Conservation (phyloP, 2,888 invertebrate genomes). For the Abrostola tripartita region DNA sequence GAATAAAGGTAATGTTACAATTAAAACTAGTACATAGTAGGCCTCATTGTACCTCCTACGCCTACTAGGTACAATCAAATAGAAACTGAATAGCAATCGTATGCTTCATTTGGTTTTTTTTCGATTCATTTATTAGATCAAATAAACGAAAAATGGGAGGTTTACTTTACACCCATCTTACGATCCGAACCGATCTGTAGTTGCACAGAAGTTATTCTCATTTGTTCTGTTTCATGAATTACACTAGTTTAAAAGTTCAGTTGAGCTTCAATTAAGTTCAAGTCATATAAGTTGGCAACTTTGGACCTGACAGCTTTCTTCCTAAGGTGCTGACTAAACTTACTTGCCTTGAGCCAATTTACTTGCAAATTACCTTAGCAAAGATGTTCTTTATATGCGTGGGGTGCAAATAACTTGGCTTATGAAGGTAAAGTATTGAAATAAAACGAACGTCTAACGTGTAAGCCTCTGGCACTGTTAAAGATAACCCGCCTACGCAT, state of each 20-base stretch:
- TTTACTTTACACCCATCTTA: too few relatives aligned
- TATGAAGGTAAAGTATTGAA: conserved; percentile 41
- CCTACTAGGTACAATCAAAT: not conserved
- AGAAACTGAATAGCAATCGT: not conserved
- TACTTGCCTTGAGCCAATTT: conserved; percentile 61
- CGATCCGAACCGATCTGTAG: too few relatives aligned
- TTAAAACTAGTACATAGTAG: conserved; percentile 21
- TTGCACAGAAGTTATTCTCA: too few relatives aligned
- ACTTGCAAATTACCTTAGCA: conserved; percentile 56
- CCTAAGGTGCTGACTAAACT: conserved; percentile 32
- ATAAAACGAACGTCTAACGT: conserved; percentile 29
- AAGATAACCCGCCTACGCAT: conserved; percentile 40
- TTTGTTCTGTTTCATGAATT: not conserved
- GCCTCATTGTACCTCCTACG: conserved; percentile 1
- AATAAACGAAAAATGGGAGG: too few relatives aligned
- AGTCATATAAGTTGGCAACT: not conserved
- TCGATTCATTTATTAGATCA: too few relatives aligned
- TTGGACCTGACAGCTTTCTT: conserved; percentile 11
- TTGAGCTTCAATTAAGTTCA: not conserved
- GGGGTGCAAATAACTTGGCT: conserved; percentile 35
- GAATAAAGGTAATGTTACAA: conserved; percentile 9
- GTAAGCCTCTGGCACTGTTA: conserved; percentile 40
- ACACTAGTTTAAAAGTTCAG: not conserved
- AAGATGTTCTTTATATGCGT: conserved; percentile 44
- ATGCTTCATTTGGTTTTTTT: too few relatives aligned